Percentiles rank a stretch among this genome's conserved stretches.
phyloP scores from a whole-genome alignment of 2,888 invertebrate species.

The Sphaerophoria taeniata region DNA sequence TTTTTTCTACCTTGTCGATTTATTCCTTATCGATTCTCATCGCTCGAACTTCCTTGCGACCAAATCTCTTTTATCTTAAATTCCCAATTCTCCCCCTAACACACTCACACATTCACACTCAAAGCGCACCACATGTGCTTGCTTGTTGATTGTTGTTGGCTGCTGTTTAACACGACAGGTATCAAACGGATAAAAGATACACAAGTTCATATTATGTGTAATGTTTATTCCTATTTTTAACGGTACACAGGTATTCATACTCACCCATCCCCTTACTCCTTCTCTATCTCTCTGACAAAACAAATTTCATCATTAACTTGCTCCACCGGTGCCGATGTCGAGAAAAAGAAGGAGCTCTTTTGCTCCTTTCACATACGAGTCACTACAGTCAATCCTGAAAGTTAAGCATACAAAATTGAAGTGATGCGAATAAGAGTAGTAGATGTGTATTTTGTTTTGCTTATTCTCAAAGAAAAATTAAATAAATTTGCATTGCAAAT shows the following conservation, averaged over 20 bases:
- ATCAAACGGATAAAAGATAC: constrained; percentile 50
- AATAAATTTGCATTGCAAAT: constrained; percentile 74
- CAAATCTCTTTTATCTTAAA: background rate
- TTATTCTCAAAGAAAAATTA: constrained; percentile 58
- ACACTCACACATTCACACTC: background rate
- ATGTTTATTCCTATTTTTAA: background rate
- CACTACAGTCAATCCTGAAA: too few species aligned
- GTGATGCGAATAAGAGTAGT: background rate
- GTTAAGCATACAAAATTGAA: too few species aligned
- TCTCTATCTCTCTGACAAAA: constrained; percentile 23
- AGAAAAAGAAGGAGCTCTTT: constrained; percentile 3
- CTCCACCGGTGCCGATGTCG: background rate
- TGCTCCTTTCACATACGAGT: background rate
- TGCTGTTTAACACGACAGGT: constrained; percentile 60
- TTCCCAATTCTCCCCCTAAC: background rate
- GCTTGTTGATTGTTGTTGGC: background rate
- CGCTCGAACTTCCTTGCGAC: background rate
- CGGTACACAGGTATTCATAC: background rate
- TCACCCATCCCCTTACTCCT: background rate
- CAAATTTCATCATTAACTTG: constrained; percentile 69
- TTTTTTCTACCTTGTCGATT: constrained; percentile 44
- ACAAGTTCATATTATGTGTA: background rate
- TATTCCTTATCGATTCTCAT: constrained; percentile 54
- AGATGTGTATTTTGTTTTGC: constrained; percentile 22
- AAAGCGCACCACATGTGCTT: background rate